Evolutionary conservation across 92 coral and sea anemone species (phyloP).

Genomic region (Parazoanthus darwini): DNA sequence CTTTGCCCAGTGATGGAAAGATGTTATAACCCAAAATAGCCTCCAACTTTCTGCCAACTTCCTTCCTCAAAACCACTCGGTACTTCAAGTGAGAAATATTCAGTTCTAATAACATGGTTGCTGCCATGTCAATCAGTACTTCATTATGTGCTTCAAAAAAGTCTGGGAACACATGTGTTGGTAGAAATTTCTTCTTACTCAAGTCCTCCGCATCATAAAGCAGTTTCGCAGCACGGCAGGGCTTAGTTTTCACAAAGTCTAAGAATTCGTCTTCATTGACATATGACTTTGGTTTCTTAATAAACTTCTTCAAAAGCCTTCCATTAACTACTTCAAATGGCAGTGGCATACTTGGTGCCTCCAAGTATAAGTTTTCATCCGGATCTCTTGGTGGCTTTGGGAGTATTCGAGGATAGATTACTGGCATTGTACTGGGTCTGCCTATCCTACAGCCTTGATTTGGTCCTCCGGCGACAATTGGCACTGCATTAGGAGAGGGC

Average conservation of each 20-base stretch:
- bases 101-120: neutral
- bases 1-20: constrained; percentile 36
- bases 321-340: constrained; percentile 38
- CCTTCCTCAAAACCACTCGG: constrained; percentile 21
- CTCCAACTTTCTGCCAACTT: constrained; percentile 33
- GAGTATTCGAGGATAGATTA: constrained; percentile 26
- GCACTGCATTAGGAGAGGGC: neutral
- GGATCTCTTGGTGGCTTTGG: constrained; percentile 20
- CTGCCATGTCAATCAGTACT: constrained; percentile 1
- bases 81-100: constrained; percentile 22
- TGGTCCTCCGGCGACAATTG: neutral
- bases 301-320: constrained; percentile 5
- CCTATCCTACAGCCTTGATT: constrained; percentile 8
- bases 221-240: constrained; percentile 17
- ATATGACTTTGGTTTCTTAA: constrained; percentile 17
- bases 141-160: constrained; percentile 22
- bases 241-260: constrained; percentile 33
- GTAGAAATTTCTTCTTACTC: constrained; percentile 31
- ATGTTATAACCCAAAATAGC: constrained; percentile 30
- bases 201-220: constrained; percentile 32
- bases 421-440: neutral
- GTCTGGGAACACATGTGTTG: constrained; percentile 29
- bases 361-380: neutral
- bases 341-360: constrained; percentile 28
- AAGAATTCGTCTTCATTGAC: constrained; percentile 19